These are phyloP conservation scores for Ceuthmochares aereus DNA, from an alignment of 2,113 vertebrate genomes.

Conservation along the genomic window DNA sequence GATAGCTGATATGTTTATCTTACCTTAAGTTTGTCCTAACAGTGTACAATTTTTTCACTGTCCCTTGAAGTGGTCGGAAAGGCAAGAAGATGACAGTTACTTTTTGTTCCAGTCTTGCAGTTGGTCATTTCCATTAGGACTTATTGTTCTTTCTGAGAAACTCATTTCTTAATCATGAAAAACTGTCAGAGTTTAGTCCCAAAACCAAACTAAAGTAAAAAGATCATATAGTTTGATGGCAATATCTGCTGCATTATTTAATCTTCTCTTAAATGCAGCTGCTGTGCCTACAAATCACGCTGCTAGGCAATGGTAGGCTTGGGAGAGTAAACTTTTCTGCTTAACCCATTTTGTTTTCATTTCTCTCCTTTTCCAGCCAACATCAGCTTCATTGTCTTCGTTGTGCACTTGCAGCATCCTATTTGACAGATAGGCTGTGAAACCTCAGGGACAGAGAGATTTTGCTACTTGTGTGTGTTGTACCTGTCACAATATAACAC, in stretches of 20 bases:
- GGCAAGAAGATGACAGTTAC: not conserved
- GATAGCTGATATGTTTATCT: not conserved
- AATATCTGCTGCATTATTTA: slow-evolving; percentile 36
- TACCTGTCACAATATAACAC: not conserved
- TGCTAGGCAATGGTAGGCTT: not conserved
- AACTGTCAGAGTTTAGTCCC: slow-evolving; percentile 8
- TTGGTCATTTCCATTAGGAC: not conserved
- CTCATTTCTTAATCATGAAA: slow-evolving; percentile 13
- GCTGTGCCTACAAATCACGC: not conserved
- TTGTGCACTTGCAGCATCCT: not conserved
- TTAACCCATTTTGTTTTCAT: not conserved
- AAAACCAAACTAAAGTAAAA: not conserved
- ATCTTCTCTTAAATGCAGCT: not conserved
- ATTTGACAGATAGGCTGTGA: not conserved
- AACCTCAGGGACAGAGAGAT: not conserved
- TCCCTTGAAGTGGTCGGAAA: not conserved
- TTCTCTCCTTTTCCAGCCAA: not conserved
- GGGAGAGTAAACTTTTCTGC: not conserved
- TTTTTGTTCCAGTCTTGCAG: not conserved
- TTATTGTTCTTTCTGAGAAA: not conserved
- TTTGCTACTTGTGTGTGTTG: not conserved
- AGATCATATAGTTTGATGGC: not conserved
- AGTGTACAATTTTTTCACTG: not conserved
- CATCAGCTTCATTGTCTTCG: not conserved
- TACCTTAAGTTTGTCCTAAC: not conserved